Percentiles rank a stretch among this genome's conserved stretches.
Evolutionary conservation across 1,140 invertebrate species (phyloP).

Genomic region (Acyrthosiphon pisum): DNA sequence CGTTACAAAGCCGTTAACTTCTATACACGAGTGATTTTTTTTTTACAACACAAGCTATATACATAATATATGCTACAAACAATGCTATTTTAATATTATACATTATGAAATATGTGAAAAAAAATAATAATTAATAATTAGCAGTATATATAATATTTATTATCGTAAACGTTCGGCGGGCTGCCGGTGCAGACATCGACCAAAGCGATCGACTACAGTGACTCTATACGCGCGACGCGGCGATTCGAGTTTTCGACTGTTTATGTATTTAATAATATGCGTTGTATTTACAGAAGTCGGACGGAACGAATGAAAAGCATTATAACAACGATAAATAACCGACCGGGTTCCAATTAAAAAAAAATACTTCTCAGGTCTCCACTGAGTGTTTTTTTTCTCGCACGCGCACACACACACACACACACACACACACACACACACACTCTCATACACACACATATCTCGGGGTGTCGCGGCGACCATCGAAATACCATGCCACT

Average conservation of each 20-base stretch:
- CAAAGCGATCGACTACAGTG: not conserved
- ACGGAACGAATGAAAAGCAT: conserved; percentile 43
- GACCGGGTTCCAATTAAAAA: conserved; percentile 49
- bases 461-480: conserved; percentile 1
- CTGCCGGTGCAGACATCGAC: not conserved
- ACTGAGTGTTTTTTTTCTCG: not conserved
- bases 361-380: not conserved
- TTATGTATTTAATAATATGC: not conserved
- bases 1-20: not conserved
- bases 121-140: conserved; percentile 11
- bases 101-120: not conserved
- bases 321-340: conserved; percentile 34
- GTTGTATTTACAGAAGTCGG: not conserved
- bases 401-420: not conserved
- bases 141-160: not conserved
- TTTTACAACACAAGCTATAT: not conserved
- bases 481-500: not conserved
- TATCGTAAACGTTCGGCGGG: not conserved
- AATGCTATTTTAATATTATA: not conserved
- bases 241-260: not conserved
- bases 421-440: too few species aligned
- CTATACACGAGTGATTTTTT: not conserved
- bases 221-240: not conserved
- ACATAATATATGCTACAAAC: not conserved
- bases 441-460: not conserved